These are phyloP conservation scores for Drosophila paulistorum DNA, from an alignment of 1,140 invertebrate genomes.

Conservation along the genomic window DNA sequence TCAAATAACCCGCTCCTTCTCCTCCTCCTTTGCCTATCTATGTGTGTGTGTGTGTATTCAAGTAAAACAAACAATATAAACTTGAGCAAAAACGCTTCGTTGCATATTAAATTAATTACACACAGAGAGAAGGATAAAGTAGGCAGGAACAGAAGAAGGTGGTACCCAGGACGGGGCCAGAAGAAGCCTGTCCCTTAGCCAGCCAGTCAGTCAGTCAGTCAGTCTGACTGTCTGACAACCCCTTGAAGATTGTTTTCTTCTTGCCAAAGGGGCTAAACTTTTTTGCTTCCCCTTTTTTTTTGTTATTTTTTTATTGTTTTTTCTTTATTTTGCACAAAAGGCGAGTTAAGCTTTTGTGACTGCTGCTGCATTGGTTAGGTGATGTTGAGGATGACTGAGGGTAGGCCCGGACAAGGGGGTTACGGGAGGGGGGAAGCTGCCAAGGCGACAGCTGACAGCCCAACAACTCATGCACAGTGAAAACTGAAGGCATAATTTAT, in stretches of 20 bases:
- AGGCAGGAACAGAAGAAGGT: constrained; percentile 18
- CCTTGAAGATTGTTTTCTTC: constrained; percentile 79
- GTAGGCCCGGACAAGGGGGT: neutral
- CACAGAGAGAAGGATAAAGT: constrained; percentile 51
- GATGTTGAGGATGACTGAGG: neutral
- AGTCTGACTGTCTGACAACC: constrained; percentile 63
- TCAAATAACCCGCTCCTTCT: constrained; percentile 38
- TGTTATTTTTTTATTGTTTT: neutral
- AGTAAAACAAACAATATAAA: constrained; percentile 80
- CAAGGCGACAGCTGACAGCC: constrained; percentile 63
- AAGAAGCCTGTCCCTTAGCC: constrained; percentile 27
- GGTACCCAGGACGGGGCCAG: constrained; percentile 6
- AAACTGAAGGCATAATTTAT: constrained; percentile 82
- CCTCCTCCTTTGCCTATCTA: neutral
- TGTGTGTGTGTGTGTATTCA: constrained; percentile 39
- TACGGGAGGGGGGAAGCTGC: constrained; percentile 11
- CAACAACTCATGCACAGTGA: constrained; percentile 75
- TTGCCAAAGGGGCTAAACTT: constrained; percentile 65
- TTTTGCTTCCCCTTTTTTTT: constrained; percentile 24
- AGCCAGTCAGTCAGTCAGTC: constrained; percentile 25
- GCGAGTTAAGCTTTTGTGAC: constrained; percentile 68
- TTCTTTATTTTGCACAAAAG: constrained; percentile 51
- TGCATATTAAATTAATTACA: constrained; percentile 81
- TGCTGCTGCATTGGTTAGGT: constrained; percentile 32
- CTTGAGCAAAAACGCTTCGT: constrained; percentile 76